Conservation (phyloP, 64 coral and sea anemone species). For the Catalaphyllia jardinei region DNA sequence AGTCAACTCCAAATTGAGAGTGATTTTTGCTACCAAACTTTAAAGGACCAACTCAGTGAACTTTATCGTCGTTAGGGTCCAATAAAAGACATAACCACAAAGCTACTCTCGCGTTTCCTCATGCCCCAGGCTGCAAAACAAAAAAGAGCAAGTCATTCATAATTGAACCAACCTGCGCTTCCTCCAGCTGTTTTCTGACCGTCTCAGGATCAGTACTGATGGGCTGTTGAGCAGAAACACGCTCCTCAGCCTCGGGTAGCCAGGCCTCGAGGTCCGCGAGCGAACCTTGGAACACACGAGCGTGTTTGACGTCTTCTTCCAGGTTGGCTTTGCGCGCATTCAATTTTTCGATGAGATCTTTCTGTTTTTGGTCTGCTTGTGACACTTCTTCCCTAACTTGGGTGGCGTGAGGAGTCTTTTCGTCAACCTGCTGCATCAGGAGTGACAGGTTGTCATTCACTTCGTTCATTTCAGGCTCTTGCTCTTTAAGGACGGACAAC, state of each 20-base stretch:
- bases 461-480: conserved; percentile 61
- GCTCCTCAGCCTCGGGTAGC: conserved; percentile 81
- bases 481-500: conserved; percentile 60
- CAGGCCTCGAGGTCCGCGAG: conserved; percentile 82
- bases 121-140: neutral
- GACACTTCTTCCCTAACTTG: conserved; percentile 68
- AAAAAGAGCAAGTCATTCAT: neutral
- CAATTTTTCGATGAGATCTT: conserved; percentile 74
- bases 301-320: conserved; percentile 71
- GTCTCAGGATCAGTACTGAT: conserved; percentile 96
- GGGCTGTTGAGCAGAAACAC: conserved; percentile 76
- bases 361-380: conserved; percentile 65
- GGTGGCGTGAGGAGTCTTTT: conserved; percentile 70
- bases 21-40: too few species aligned
- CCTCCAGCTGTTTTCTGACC: conserved; percentile 83
- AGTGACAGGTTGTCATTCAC: conserved; percentile 68
- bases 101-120: too few species aligned
- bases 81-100: too few species aligned
- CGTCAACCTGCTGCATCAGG: conserved; percentile 78
- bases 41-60: too few species aligned
- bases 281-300: conserved; percentile 75
- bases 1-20: too few species aligned
- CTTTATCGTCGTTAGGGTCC: too few species aligned
- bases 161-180: conserved; percentile 76
- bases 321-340: conserved; percentile 72